Percentiles rank a stretch among this genome's conserved stretches.
phyloP scores from a whole-genome alignment of 2,888 invertebrate species.

The Macropis europaea region DNA sequence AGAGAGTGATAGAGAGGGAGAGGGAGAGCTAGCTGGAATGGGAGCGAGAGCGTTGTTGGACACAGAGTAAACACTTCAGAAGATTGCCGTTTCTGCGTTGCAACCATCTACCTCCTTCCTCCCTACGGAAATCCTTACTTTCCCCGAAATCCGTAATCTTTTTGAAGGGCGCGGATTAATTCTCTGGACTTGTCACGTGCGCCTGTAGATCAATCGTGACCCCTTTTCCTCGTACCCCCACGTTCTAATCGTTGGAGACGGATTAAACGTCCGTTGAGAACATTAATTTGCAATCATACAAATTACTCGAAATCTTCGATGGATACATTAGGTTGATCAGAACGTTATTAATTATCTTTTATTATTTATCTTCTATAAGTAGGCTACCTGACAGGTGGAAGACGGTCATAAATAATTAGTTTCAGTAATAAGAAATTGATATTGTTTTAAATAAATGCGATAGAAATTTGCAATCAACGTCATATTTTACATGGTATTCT shows the following conservation, averaged over 20 bases:
- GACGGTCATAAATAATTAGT: no score
- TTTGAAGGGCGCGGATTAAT: slow-evolving; percentile 66
- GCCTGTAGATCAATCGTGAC: slow-evolving; percentile 3
- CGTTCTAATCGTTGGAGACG: background rate
- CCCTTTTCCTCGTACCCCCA: background rate
- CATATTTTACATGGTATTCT: no score
- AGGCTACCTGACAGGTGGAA: no score
- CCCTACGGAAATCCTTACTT: slow-evolving; percentile 67
- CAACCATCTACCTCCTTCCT: slow-evolving; percentile 46
- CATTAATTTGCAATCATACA: no score
- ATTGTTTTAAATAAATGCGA: no score
- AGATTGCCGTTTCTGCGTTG: slow-evolving; percentile 67
- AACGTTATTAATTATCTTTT: no score
- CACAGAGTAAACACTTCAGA: slow-evolving; percentile 67
- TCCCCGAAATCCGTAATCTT: slow-evolving; percentile 67
- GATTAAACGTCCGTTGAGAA: background rate
- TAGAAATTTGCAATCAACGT: no score
- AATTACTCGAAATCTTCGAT: no score
- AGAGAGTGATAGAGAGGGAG: slow-evolving; percentile 20
- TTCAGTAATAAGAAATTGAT: no score
- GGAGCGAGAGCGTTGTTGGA: slow-evolving; percentile 57
- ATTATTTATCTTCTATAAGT: no score
- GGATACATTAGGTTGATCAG: no score
- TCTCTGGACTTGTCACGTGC: slow-evolving; percentile 61
- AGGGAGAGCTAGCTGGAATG: background rate